Conservation (phyloP, 2,888 invertebrate genomes). For the Agapetus fuscipes region DNA sequence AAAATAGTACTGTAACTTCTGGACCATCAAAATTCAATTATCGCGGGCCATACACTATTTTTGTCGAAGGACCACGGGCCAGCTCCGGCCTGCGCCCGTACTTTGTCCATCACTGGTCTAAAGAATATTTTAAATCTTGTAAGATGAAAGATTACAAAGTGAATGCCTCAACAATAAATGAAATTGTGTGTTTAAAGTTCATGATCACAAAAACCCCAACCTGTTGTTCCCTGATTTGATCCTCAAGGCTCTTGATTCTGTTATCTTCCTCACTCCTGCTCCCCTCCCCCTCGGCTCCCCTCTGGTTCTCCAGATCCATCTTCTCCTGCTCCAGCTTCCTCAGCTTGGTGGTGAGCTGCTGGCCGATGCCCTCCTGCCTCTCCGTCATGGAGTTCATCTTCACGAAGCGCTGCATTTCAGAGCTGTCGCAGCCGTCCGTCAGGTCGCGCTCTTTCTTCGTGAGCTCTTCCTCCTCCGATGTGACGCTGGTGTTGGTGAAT, state of each 20-base stretch:
- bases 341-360: conserved; percentile 47
- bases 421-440: conserved; percentile 51
- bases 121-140: too few species aligned
- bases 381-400: conserved; percentile 7
- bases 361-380: conserved; percentile 35
- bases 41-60: too few species aligned
- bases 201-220: conserved; percentile 32
- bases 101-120: too few species aligned
- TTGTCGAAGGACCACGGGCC: too few species aligned
- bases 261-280: conserved; percentile 34
- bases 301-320: conserved; percentile 36
- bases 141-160: too few species aligned
- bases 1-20: too few species aligned
- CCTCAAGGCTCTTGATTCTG: conserved; percentile 52
- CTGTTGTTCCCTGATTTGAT: conserved; percentile 57
- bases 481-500: conserved; percentile 60
- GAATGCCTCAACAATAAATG: too few species aligned
- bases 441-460: conserved; percentile 55
- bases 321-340: conserved; percentile 39
- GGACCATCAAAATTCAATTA: too few species aligned
- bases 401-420: conserved; percentile 37
- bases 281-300: conserved; percentile 23
- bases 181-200: too few species aligned
- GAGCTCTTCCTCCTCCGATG: conserved; percentile 72
- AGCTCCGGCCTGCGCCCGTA: too few species aligned